phyloP scores from a whole-genome alignment of 2,113 vertebrate genomes.

The Dryoscopus gambensis region DNA sequence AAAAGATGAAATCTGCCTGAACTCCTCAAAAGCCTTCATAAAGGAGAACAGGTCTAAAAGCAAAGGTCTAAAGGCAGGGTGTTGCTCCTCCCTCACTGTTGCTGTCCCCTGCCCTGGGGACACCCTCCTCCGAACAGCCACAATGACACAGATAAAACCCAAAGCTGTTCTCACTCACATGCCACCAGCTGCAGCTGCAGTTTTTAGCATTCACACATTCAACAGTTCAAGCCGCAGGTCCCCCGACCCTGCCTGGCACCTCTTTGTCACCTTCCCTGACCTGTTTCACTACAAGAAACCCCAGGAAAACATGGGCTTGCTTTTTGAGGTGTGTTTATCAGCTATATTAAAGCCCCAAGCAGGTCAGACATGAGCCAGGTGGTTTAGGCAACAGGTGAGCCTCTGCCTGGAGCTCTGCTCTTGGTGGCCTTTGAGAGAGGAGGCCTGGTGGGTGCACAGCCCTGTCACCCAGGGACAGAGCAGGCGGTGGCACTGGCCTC shows the following conservation, averaged over 20 bases:
- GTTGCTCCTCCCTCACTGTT: neutral
- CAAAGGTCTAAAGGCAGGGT: neutral
- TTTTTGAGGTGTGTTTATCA: neutral
- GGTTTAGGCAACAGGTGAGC: neutral
- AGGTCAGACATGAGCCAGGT: neutral
- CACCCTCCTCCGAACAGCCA: neutral
- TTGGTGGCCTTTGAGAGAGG: neutral
- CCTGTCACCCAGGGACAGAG: no score
- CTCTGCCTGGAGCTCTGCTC: neutral
- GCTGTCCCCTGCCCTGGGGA: neutral
- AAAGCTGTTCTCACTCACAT: neutral
- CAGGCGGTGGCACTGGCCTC: neutral
- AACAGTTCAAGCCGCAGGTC: neutral
- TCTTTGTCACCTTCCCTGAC: neutral
- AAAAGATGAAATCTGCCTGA: neutral
- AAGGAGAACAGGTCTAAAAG: neutral
- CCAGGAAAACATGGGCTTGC: neutral
- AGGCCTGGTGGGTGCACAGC: neutral
- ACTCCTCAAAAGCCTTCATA: neutral
- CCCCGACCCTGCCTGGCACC: neutral
- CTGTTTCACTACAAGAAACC: neutral
- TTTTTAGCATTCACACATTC: rapidly evolving
- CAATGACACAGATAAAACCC: neutral
- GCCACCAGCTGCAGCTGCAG: neutral
- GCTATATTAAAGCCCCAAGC: neutral